Base-by-base conservation (phyloP, 2,113 vertebrate species). In the Sarotherodon lohbergeri region DNA sequence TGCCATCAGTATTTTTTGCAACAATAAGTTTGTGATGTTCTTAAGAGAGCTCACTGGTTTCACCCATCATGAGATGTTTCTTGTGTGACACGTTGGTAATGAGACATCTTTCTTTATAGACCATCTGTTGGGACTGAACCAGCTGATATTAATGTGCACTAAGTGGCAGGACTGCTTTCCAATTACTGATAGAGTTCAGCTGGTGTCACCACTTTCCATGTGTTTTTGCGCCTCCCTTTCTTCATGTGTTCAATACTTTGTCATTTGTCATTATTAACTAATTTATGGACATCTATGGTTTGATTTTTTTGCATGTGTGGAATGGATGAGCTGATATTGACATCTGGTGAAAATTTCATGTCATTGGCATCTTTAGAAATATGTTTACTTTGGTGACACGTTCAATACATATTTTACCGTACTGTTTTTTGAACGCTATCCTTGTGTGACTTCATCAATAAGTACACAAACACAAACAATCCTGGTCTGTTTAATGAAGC, bases 21-120 rank as follows among this genome's bases (percentile, higher is more conserved):
- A 66, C 17, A 63, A 36, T 63, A 66, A 36, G 32, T 36, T 36
- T 36, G 61, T 36, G 9, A 36, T 63, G 29, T n/a, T 36, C 32
- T 34, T 63, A n/a, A 66, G 0, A 0, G 61, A n/a, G 32, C 61
- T 66, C 61, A 0, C 32, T 66, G 17, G 32, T 66, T 66, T 63
- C 36, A 36, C 5, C 9, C 59, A 63, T 63, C 59, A 63, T 11
- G 59, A 36, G 32, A 63, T 36, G 17, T 66, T 66, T 66, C 61
- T n/a, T 66, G 17, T n/a, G 32, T 12, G 4, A 66, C n/a, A 66
- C 32, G 9, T 36, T 36, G 17, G 61, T 66, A 36, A 36, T 10
- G n/a, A 66, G 16, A 66, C 9, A 66, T 36, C 61, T 66, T 66
- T 63, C n/a, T 66, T 66, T 36, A 63, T 63, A 63, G 32, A 9